Base-by-base conservation (phyloP, 2,113 vertebrate genomes). In the Caloenas nicobarica region DNA sequence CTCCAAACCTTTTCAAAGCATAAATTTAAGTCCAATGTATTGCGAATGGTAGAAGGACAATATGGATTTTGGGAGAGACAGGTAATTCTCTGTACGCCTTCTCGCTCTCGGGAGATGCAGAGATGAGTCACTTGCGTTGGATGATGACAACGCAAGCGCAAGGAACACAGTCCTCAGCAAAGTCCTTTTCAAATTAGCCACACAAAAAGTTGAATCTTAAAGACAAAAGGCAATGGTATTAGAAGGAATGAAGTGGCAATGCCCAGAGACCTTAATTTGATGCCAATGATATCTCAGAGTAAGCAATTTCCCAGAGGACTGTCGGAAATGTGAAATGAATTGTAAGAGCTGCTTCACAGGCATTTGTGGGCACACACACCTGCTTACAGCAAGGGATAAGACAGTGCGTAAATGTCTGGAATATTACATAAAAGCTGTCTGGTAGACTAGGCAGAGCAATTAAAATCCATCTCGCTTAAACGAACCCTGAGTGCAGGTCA, bases 391-490 rank as follows among this genome's bases (percentile, higher is more conserved):
- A 77, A 73, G 93, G 95, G 69, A 65, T 95, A 98, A 98, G 97
- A 98, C 97, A 96, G 83, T 97, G 96, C 79, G 81, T 97, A 98
- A 97, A 98, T 97, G 98, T 98, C 98, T 98, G 97, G 97, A 96
- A 97, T 97, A 97, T 97, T 97, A 95, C 96, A 98, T 98, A 98
- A 98, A 98, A 98, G 89, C 97, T 98, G 98, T 98, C 98, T 98
- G 97, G 93, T 89, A 97, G 97, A 87, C 93, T 93, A 96, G 96
- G 96, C 97, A 97, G 92, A 96, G 97, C 97, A 98, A 98, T 98
- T 98, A 98, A 98, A 98, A 98, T 97, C 97, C 97, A 98, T 98
- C 97, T 97, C 91, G 66, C 95, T 97, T 94, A 97, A 98, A 98
- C 24, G 95, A 98, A 97, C 97, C 91, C 93, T 96, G 96, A 97